Base-by-base conservation (phyloP, 2,888 invertebrate genomes). In the Drosophila nr. perissopoda region DNA sequence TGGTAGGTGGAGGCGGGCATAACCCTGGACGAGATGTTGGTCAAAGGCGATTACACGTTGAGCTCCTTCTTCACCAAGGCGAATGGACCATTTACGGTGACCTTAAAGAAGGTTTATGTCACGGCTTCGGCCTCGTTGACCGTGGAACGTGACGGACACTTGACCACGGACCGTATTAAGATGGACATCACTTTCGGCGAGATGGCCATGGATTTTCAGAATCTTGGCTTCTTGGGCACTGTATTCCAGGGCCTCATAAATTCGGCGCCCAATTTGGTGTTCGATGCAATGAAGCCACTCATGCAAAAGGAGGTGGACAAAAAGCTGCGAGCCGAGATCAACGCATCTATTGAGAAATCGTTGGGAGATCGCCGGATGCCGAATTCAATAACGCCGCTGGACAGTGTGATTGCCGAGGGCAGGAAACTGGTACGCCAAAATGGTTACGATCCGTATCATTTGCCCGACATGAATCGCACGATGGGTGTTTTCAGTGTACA, bases 221-320 rank as follows among this genome's bases (percentile, higher is more conserved):
- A 97, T 90, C 94, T 97, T 0, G 93, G 97, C 7, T 95, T 97
- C 79, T 94, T 97, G 71, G 97, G 96, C 1, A 94, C 94, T 49
- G 93, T 95, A 76, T 94, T 95, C 75, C 96, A 96, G 92, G 95
- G 96, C 0, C 94, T 97, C 54, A 95, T 98, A 52, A 98, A 98
- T 92, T 96, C 97, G 0, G 95, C 97, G 0, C 97, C 97, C 0
- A 95, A 95, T 18, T 95, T 97, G 74, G 94, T 98, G 3, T 98
- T 98, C 84, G 97, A 97, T 91, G 96, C 96, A 13, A 96, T 98
- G 86, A 98, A 98, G 91, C 97, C 97, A 0, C 96, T 96, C 80
- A 95, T 98, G 76, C 93, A 98, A 31, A 95, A 95, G 77, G 96
- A 97, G 93, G 96, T 96, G 0, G 97, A 97, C 88, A 94, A 95